Evolutionary conservation across 1,140 invertebrate genomes (phyloP), one percentile per base, ranked within the genome.

Genomic region (Anagrus nilaparvatae): DNA sequence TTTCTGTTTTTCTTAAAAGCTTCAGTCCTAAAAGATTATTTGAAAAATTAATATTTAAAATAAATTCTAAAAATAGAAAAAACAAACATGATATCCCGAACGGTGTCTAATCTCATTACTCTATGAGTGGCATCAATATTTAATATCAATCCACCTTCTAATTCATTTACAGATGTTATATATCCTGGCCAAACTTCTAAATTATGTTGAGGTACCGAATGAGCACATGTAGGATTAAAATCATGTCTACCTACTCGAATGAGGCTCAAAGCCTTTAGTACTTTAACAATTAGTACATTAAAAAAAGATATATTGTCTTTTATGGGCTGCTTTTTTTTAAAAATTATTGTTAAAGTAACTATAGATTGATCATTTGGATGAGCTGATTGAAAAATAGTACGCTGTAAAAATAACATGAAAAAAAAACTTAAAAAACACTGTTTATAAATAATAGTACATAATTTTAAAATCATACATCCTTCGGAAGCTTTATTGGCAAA

Each of bases 101-200:
- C 85, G 4, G 82, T 86, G 50, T 84, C 76, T 1, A 78, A 84
- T 2, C 86, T 71, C 8, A 97, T 69, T 8, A 95, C 80, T 44
- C 85, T 70, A 63, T 92, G 87, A 0, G 84, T 83, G 0, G 84
- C 81, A 69, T 97, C 91, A 43, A 87, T 70, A 40, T 82, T 81
- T 14, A 97, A 64, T 76, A 92, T 82, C 1, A 97, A 58, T 5
- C 92, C 93, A 31, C 81, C 87, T 64, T 94, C 84, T 46, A 78
- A 84, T 59, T 88, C 84, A 49, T 83, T 77, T 8, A 93, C 77
- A 2, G 87, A 75, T 6, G 87, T 90, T 0, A 92, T 77, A 60
- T 86, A 94, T 37, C 79, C 81, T 0, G 81, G 91, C 87, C 90
- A 93, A n/a, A 96, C 75, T 72, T 95, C 87, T 21, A 97, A 59